Conservation (phyloP, 1,140 invertebrate genomes). For the Oncopodura yosiiana region DNA sequence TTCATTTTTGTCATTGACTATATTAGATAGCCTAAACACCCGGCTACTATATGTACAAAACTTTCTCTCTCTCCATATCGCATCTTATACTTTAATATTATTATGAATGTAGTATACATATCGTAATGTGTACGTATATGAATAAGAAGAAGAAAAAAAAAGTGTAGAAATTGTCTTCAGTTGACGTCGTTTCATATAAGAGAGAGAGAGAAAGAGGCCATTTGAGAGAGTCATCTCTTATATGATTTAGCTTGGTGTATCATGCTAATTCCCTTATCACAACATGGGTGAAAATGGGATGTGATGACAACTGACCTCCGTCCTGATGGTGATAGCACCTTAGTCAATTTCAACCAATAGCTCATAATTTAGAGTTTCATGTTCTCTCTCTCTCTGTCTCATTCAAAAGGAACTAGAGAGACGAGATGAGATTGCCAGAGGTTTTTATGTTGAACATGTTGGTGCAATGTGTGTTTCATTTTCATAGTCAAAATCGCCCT, state of each 20-base stretch:
- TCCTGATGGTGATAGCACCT: neutral
- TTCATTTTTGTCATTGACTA: no score
- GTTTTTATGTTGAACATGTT: neutral
- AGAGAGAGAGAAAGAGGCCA: no score
- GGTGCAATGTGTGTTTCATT: neutral
- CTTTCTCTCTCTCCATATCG: neutral
- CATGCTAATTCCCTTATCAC: conserved; percentile 33
- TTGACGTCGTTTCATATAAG: no score
- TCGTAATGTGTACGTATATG: no score
- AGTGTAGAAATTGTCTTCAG: no score
- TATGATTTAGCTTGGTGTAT: neutral
- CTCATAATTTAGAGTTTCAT: conserved; percentile 27
- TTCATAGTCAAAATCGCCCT: neutral
- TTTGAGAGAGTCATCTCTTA: conserved; percentile 10
- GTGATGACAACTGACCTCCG: conserved; percentile 1
- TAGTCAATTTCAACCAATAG: conserved; percentile 25
- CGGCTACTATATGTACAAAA: no score
- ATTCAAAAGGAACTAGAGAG: neutral
- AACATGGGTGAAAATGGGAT: neutral
- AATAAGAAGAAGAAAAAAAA: no score
- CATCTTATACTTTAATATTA: no score
- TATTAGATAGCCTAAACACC: conserved; percentile 29
- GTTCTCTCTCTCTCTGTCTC: neutral
- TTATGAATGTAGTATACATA: no score
- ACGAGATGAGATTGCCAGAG: neutral